Percentiles rank a stretch among this genome's conserved stretches.
Evolutionary conservation across 2,113 vertebrate species (phyloP).

Genomic region (Daphoenositta chrysoptera): DNA sequence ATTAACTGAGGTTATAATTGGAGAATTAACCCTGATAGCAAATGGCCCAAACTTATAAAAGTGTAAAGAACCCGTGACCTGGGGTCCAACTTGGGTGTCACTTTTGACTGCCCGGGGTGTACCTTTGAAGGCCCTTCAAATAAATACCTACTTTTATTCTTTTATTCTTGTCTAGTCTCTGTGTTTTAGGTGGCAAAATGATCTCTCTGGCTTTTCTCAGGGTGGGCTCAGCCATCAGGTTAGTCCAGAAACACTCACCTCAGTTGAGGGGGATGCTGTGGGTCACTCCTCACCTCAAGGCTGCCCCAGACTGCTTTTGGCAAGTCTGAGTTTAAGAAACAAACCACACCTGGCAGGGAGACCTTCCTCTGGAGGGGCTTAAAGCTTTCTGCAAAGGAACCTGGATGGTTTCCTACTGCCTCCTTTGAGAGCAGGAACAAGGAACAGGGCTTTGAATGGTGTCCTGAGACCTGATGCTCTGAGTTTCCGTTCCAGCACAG

Average conservation of each 20-base stretch:
- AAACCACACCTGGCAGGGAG: neutral
- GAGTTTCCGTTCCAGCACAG: slow-evolving; percentile 34
- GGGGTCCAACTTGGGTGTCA: no score
- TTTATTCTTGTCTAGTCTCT: no score
- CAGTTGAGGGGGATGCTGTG: neutral
- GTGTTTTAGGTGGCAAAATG: accelerated
- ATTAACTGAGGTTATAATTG: no score
- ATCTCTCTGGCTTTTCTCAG: neutral
- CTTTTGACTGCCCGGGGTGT: no score
- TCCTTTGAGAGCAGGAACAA: slow-evolving; percentile 7
- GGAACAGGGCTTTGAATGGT: slow-evolving; percentile 9
- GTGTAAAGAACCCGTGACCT: no score
- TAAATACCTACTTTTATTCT: no score
- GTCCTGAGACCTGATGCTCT: slow-evolving; percentile 7
- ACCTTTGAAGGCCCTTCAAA: no score
- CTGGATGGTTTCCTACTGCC: slow-evolving; percentile 10
- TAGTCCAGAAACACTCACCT: neutral
- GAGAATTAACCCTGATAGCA: no score
- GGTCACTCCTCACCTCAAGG: neutral
- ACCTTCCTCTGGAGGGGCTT: neutral
- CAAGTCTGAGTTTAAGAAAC: neutral
- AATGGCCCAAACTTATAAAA: no score
- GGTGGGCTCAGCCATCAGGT: neutral
- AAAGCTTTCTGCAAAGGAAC: neutral
- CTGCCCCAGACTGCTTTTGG: neutral